Evolutionary conservation across 2,888 invertebrate genomes (phyloP).

Genomic region (Tryphoninae sp.): DNA sequence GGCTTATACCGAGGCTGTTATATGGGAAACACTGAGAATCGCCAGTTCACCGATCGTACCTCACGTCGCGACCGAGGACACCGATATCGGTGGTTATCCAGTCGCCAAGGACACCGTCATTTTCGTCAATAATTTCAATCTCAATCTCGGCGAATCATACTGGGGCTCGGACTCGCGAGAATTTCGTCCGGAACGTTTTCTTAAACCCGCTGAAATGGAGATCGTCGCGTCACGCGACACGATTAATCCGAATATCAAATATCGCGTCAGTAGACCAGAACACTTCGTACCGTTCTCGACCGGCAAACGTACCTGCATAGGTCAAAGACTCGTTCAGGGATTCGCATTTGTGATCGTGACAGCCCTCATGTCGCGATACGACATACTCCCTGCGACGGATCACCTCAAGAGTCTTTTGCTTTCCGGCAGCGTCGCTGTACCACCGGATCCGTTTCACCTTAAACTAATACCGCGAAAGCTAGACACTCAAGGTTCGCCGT

Average conservation of each 20-base stretch:
- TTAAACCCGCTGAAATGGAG: slow-evolving; percentile 82
- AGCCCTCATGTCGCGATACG: slow-evolving; percentile 87
- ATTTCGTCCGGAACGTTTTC: slow-evolving; percentile 90
- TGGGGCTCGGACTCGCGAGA: slow-evolving; percentile 87
- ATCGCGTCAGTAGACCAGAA: slow-evolving; percentile 83
- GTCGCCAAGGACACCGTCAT: slow-evolving; percentile 90
- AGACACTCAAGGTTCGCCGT: slow-evolving; percentile 24
- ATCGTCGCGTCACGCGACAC: slow-evolving; percentile 60
- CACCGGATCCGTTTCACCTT: slow-evolving; percentile 87
- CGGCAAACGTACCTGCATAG: slow-evolving; percentile 93
- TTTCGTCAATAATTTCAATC: slow-evolving; percentile 91
- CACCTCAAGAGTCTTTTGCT: slow-evolving; percentile 83
- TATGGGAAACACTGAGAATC: slow-evolving; percentile 90
- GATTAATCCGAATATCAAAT: slow-evolving; percentile 65
- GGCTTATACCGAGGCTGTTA: slow-evolving; percentile 91
- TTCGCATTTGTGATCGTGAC: slow-evolving; percentile 89
- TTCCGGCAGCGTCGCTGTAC: slow-evolving; percentile 89
- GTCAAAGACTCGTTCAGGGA: slow-evolving; percentile 90
- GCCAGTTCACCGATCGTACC: slow-evolving; percentile 95
- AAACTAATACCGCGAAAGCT: slow-evolving; percentile 73
- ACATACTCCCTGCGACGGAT: slow-evolving; percentile 83
- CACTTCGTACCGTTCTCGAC: slow-evolving; percentile 93
- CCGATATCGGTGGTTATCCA: slow-evolving; percentile 87
- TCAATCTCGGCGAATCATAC: slow-evolving; percentile 88
- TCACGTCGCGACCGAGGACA: slow-evolving; percentile 91